Evolutionary conservation across 2,888 invertebrate species (phyloP).

Genomic region (Spicauda simplicius): DNA sequence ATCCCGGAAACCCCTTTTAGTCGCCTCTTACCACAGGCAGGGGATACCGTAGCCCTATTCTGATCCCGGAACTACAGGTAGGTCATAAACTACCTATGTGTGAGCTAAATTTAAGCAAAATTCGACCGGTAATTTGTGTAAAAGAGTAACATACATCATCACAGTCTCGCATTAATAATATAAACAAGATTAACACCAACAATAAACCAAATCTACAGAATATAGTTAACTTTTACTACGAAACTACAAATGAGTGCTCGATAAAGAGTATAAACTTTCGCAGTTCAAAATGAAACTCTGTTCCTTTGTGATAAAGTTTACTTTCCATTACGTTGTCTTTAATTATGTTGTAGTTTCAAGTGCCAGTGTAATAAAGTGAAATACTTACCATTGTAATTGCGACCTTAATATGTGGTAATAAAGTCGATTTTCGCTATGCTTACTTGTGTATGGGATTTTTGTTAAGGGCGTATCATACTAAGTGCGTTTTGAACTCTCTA

Average conservation of each 20-base stretch:
- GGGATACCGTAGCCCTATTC: no score
- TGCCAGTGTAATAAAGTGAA: slow-evolving; percentile 20
- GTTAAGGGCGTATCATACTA: slow-evolving; percentile 12
- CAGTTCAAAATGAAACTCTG: slow-evolving; percentile 1
- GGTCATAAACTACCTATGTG: no score
- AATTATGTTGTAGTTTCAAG: slow-evolving; percentile 28
- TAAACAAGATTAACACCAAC: no score
- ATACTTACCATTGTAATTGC: slow-evolving; percentile 22
- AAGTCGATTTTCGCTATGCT: slow-evolving; percentile 13
- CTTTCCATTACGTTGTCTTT: neutral
- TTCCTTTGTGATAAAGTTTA: neutral
- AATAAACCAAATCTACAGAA: no score
- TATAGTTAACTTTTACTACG: slow-evolving; percentile 13
- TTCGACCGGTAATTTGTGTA: no score
- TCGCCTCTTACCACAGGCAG: no score
- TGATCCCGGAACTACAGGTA: no score
- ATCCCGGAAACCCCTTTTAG: no score
- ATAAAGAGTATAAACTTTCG: slow-evolving; percentile 9
- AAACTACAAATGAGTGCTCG: slow-evolving; percentile 27
- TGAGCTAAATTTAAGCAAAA: no score
- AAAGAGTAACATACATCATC: no score
- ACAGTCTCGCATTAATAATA: no score
- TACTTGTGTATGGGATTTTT: neutral
- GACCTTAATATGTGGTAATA: slow-evolving; percentile 20
- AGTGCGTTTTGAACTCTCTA: neutral